Evolutionary conservation across 2,888 invertebrate species (phyloP), one percentile per base, ranked within the genome.

Genomic region (Carcina quercana): DNA sequence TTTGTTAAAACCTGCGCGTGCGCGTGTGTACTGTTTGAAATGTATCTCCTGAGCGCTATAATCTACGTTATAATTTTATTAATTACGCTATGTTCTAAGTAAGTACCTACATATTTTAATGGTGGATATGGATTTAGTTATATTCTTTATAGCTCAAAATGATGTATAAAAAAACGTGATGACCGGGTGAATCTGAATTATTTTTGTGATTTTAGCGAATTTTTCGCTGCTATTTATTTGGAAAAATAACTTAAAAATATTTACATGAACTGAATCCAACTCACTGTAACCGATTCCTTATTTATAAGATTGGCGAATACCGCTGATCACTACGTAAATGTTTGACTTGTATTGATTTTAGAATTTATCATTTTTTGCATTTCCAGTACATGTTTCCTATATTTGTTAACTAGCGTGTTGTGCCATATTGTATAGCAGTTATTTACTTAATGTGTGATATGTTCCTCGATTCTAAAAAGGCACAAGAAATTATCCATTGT

Each of bases 141-240:
- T 60, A 64, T 62, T 54, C 60, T 65, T 64, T 65, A 60, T 68
- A 69, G 74, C 74, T 74, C 71, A 69, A 72, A 70, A 59, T 57
- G 55, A 68, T 67, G 63, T 67, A 55, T 64, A 57, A 58, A 60
- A 58, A 62, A 62, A 63, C 59, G 54, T 55, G 57, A 54, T 53
- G 51, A 56, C 53, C 52, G 47, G 59, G 67, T 69, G 68, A 74
- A 74, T 74, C 72, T 75, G 73, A 73, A 75, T 75, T 72, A 66
- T 67, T 52, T 60, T 67, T 67, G 63, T 66, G 63, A 64, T 62
- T 58, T 45, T 60, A n/a, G n/a, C 64, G 59, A 68, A 66, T 63
- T 68, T 64, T 70, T 66, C 53, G 55, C 64, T 55, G 58, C 65
- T 71, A 53, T 40, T 45, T 50, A 51, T 48, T 55, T 51, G 49